Evolutionary conservation across 2,113 vertebrate genomes (phyloP).

Genomic region (Python bivittatus): DNA sequence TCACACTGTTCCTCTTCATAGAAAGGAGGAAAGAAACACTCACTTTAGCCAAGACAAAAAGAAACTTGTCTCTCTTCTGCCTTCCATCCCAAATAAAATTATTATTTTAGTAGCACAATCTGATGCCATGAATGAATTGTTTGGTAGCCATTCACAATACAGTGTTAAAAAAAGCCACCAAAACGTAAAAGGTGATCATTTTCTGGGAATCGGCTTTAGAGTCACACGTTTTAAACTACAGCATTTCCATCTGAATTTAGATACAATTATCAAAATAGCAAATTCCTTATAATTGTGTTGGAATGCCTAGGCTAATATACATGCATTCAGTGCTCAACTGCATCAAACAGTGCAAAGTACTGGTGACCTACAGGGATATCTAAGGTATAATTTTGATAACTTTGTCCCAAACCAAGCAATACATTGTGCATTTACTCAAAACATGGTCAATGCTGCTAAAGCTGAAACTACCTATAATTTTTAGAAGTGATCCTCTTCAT

Average conservation of each 20-base stretch:
- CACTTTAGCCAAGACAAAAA: background rate
- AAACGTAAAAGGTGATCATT: background rate
- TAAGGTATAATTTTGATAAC: background rate
- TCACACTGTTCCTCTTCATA: constrained; percentile 28
- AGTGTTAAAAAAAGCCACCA: background rate
- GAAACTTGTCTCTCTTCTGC: background rate
- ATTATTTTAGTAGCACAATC: background rate
- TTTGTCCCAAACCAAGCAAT: background rate
- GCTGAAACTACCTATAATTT: background rate
- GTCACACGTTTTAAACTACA: background rate
- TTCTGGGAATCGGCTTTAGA: background rate
- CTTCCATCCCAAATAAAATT: background rate
- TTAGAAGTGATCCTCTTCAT: background rate
- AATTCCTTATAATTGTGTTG: background rate
- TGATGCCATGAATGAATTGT: background rate
- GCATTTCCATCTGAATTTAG: background rate
- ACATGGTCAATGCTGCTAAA: background rate
- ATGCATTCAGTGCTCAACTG: background rate
- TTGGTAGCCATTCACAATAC: background rate
- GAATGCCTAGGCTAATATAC: background rate
- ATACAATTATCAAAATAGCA: background rate
- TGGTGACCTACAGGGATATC: background rate
- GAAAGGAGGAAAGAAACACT: background rate
- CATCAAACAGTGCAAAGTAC: background rate
- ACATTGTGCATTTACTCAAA: background rate